Evolutionary conservation across 2,888 invertebrate genomes (phyloP), one percentile per base, ranked within the genome.

Genomic region (Watsonalla binaria): DNA sequence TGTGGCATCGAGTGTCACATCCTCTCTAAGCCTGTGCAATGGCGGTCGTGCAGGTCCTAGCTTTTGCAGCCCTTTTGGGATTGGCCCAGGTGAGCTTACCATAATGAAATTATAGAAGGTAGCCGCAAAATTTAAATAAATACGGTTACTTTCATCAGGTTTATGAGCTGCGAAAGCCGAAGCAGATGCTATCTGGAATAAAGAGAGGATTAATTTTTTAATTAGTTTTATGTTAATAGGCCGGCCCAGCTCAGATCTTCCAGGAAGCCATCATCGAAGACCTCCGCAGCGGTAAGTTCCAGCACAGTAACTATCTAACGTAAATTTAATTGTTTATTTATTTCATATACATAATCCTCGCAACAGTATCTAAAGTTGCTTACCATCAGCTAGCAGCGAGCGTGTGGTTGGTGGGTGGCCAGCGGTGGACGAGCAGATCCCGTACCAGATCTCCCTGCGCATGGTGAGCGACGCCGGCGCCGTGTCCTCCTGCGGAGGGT

Each of bases 401-500:
- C 67, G 46, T 50, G 68, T 33, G 47, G 68, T 72, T 47, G 76
- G 72, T 15, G 76, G 79, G 6, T 78, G 70, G 73, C 67, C 62
- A 11, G 83, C 83, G 0, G 51, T 13, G 5, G 69, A 74, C 4
- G 78, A 74, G 0, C 81, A 83, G 71, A 70, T 84, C 60, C 83
- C 84, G 0, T 70, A 74, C 65, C 84, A 84, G 61, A 57, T 72
- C 56, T 80, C 65, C 62, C 7, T 80, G 11, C 66, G 80, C 6
- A 81, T 79, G 80, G 71, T 82, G 42, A 72, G 15, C 57, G 0
- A 0, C 0, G 5, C 0, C 5, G 84, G 82, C 5, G 52, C 14
- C 0, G 81, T 82, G n/a, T 63, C 57, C 57, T 72, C 80, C 0
- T 84, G 79, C 51, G 79, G 79, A 0, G 79, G 76, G 14, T 74